These are phyloP conservation scores for Hydrozoanthus gracilis DNA, from an alignment of 92 coral and sea anemone genomes.

Conservation along the genomic window DNA sequence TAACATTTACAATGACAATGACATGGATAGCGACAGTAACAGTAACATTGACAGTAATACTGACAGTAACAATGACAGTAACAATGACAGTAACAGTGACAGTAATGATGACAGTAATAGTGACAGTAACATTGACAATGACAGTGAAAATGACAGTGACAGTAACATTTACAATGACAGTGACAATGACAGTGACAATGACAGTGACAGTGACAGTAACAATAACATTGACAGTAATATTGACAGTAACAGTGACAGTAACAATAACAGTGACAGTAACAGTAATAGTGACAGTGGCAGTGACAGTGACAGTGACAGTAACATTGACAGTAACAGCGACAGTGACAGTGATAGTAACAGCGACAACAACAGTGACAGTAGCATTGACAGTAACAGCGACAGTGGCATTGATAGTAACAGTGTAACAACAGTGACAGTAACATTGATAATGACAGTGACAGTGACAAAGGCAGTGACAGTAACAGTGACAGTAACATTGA, in stretches of 20 bases:
- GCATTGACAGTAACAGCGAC: not conserved
- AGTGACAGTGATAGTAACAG: not conserved
- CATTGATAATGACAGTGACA: too few relatives aligned
- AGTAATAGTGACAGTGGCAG: not conserved
- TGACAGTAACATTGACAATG: not conserved
- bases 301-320: not conserved
- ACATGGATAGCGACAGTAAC: too few relatives aligned
- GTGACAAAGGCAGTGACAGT: too few relatives aligned
- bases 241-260: too few relatives aligned
- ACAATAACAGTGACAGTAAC: too few relatives aligned
- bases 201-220: not conserved
- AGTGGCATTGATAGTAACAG: too few relatives aligned
- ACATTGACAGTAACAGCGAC: not conserved
- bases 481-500: too few relatives aligned
- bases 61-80: too few relatives aligned
- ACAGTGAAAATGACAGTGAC: not conserved
- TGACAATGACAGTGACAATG: not conserved
- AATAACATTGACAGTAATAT: too few relatives aligned
- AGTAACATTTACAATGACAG: not conserved
- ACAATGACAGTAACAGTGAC: not conserved
- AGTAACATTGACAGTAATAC: too few relatives aligned
- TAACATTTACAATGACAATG: too few relatives aligned
- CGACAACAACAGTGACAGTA: not conserved
- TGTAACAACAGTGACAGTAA: too few relatives aligned
- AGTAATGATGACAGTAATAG: not conserved